A percentile compares a stretch with the other conserved stretches of the same genome.
Conservation (phyloP, 2,113 vertebrate genomes). For the Sylvia atricapilla region DNA sequence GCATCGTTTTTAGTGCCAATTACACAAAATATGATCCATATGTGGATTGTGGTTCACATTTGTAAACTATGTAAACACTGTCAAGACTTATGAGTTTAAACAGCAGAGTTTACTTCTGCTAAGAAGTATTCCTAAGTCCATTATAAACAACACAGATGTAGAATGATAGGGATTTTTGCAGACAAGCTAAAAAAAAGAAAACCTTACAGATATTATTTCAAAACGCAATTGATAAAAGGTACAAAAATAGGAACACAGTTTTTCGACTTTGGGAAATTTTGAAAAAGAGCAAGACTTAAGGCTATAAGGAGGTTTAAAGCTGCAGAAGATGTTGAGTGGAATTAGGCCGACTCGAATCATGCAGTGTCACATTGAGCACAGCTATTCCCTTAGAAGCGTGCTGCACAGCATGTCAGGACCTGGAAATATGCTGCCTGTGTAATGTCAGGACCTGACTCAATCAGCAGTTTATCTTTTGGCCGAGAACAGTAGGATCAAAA, state of each 20-base stretch:
- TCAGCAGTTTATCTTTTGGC: conserved; percentile 33
- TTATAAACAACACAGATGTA: conserved; percentile 23
- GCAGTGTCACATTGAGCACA: not conserved
- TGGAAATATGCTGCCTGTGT: conserved; percentile 52
- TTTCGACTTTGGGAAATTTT: not conserved
- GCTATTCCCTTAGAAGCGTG: not conserved
- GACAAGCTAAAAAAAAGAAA: not conserved
- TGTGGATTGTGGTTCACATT: conserved; percentile 44
- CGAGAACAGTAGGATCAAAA: conserved; percentile 42
- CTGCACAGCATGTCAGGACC: conserved; percentile 47
- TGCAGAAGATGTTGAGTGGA: not conserved
- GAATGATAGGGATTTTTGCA: not conserved
- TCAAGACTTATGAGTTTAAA: conserved; percentile 48
- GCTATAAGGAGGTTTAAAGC: not conserved
- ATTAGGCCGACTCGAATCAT: not conserved
- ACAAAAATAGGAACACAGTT: not conserved
- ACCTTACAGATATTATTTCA: not conserved
- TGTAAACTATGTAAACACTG: conserved; percentile 60
- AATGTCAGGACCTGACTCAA: conserved; percentile 46
- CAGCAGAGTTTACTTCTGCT: conserved; percentile 39
- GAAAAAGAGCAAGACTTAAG: not conserved
- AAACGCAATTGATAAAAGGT: not conserved
- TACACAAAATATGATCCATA: conserved; percentile 52
- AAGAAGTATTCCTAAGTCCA: conserved; percentile 5
- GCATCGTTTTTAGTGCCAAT: conserved; percentile 35